phyloP scores from a whole-genome alignment of 2,113 vertebrate genomes.

The Campylomormyrus numenius region DNA sequence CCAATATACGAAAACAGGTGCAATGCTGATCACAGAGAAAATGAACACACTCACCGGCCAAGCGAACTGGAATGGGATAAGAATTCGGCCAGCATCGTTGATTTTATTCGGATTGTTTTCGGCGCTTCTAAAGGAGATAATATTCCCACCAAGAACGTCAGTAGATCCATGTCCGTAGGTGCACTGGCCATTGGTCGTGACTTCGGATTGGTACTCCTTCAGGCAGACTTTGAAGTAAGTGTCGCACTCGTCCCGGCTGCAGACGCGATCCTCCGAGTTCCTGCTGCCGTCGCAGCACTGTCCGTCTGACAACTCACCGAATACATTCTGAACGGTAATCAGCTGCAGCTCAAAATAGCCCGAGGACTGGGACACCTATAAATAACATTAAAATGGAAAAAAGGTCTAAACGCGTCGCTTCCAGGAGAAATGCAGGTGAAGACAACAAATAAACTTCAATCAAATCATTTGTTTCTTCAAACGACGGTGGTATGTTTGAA shows the following conservation, averaged over 20 bases:
- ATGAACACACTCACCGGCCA: slow-evolving; percentile 80
- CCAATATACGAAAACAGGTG: background rate
- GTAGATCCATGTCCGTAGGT: slow-evolving; percentile 81
- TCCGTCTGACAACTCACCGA: slow-evolving; percentile 86
- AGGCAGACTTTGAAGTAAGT: slow-evolving; percentile 89
- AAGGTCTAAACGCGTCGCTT: slow-evolving; percentile 11
- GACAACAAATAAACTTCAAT: background rate
- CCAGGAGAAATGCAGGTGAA: background rate
- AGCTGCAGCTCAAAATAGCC: slow-evolving; percentile 98
- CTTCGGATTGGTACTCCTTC: slow-evolving; percentile 89
- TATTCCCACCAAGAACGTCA: slow-evolving; percentile 91
- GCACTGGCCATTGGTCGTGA: slow-evolving; percentile 69
- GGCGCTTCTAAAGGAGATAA: slow-evolving; percentile 71
- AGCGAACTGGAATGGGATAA: slow-evolving; percentile 87
- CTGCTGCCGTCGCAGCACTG: slow-evolving; percentile 86
- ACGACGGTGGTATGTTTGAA: background rate
- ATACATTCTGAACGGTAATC: slow-evolving; percentile 84
- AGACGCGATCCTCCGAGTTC: slow-evolving; percentile 70
- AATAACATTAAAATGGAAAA: slow-evolving; percentile 54
- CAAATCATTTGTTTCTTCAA: background rate
- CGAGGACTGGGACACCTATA: slow-evolving; percentile 82
- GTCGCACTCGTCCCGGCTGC: slow-evolving; percentile 87
- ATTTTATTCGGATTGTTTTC: slow-evolving; percentile 59
- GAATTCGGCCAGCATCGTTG: slow-evolving; percentile 69
- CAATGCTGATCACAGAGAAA: background rate